These are phyloP conservation scores for Peucedramus taeniatus DNA, from an alignment of 2,113 vertebrate species.

Conservation along the genomic window DNA sequence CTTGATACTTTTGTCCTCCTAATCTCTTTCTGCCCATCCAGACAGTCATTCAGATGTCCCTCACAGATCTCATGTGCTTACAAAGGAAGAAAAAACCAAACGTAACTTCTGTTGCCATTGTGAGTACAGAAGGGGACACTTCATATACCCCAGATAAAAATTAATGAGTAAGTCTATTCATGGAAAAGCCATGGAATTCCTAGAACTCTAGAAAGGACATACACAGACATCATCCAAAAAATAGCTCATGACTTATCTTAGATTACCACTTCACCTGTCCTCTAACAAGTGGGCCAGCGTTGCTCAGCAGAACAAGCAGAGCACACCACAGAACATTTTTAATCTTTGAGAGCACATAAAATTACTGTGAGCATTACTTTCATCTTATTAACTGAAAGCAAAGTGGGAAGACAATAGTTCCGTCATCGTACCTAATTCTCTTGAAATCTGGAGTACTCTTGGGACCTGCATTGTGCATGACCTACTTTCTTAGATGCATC, in stretches of 20 bases:
- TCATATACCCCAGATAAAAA: neutral
- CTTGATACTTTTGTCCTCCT: neutral
- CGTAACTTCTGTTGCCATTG: neutral
- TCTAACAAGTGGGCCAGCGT: neutral
- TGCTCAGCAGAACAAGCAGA: neutral
- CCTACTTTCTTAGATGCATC: neutral
- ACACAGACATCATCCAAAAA: neutral
- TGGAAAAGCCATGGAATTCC: neutral
- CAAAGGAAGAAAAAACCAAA: neutral
- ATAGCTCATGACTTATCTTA: neutral
- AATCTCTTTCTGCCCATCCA: neutral
- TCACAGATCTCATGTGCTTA: neutral
- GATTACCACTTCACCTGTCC: neutral
- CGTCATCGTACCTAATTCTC: neutral
- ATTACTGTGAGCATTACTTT: neutral
- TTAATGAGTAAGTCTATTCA: neutral
- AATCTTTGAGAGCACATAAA: neutral
- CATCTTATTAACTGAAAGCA: neutral
- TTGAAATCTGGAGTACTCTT: neutral
- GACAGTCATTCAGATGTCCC: neutral
- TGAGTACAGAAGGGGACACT: neutral
- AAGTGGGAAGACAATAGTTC: neutral
- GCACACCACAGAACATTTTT: neutral
- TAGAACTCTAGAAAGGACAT: neutral
- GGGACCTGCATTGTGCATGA: neutral